A percentile compares a stretch with the other conserved stretches of the same genome.
Conservation (phyloP, 2,113 vertebrate species). For the Syrrhaptes paradoxus region DNA sequence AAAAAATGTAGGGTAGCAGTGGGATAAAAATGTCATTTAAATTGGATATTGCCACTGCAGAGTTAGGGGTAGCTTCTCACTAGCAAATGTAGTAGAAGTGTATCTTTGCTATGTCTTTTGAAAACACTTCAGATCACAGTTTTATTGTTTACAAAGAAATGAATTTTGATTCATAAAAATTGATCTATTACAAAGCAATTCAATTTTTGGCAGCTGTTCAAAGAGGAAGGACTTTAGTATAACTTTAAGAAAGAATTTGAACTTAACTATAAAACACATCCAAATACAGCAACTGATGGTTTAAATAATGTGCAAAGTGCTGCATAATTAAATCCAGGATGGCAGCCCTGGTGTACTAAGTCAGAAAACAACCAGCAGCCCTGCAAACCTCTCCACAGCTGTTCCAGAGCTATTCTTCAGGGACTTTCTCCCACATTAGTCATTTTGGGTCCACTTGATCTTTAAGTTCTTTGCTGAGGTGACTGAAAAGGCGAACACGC, state of each 20-base stretch:
- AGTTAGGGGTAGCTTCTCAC: background rate
- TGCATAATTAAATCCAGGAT: background rate
- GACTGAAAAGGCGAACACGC: rapidly evolving
- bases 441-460: background rate
- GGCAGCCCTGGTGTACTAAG: background rate
- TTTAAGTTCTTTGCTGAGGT: background rate
- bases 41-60: background rate
- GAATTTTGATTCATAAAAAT: background rate
- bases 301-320: background rate
- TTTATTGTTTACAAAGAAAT: background rate
- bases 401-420: background rate
- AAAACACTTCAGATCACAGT: background rate
- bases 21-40: background rate
- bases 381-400: background rate
- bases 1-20: background rate
- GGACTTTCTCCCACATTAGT: background rate
- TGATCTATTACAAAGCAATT: background rate
- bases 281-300: background rate
- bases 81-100: background rate
- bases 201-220: background rate
- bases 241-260: background rate
- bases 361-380: background rate
- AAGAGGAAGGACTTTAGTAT: background rate
- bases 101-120: background rate
- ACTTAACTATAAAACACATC: background rate